Evolutionary conservation across 2,888 invertebrate species (phyloP).

Genomic region (Chrysina gloriosa): DNA sequence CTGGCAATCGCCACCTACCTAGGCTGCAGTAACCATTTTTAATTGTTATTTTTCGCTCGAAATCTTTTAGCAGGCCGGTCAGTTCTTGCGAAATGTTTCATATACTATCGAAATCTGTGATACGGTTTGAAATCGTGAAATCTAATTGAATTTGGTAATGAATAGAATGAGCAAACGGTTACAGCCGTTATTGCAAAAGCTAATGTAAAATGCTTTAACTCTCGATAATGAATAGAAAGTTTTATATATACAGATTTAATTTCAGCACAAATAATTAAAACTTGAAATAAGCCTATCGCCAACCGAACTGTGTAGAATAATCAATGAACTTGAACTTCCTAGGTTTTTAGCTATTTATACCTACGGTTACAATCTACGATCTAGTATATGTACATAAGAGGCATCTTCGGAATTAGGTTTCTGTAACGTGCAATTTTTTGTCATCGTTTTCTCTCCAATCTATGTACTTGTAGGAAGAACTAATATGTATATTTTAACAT

Average conservation of each 20-base stretch:
- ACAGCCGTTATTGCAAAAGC: no score
- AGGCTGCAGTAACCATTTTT: background rate
- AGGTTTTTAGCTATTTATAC: constrained; percentile 13
- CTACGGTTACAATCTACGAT: background rate
- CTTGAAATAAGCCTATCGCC: no score
- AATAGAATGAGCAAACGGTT: background rate
- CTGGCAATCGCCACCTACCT: background rate
- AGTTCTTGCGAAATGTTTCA: background rate
- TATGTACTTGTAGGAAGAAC: no score
- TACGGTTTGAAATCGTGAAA: constrained; percentile 1
- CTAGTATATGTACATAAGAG: background rate
- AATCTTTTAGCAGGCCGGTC: background rate
- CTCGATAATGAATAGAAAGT: background rate
- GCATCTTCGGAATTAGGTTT: background rate
- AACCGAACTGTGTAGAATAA: no score
- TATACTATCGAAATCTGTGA: constrained; percentile 3
- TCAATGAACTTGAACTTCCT: background rate
- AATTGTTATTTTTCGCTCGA: background rate
- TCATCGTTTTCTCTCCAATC: background rate
- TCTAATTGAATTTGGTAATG: background rate
- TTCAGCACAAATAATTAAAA: no score
- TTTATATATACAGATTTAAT: no score
- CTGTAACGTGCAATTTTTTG: background rate
- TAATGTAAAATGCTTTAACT: no score
- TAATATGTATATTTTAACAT: no score